Conservation (phyloP, 2,888 invertebrate species). For the Nemapogon koenigi region DNA sequence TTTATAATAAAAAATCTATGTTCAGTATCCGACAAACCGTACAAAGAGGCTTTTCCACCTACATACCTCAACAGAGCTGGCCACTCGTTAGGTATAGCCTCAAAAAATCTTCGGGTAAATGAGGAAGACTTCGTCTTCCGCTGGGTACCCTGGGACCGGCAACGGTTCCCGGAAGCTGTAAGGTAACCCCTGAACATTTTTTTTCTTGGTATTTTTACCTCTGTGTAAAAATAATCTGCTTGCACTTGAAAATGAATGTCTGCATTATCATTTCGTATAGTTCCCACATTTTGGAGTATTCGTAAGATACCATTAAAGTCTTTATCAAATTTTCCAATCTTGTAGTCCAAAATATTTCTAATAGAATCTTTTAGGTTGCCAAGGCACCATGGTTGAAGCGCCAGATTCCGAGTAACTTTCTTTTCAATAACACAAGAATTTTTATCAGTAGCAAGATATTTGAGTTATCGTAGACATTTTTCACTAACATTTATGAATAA, state of each 20-base stretch:
- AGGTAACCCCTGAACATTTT: no score
- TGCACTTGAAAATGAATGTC: conserved; percentile 71
- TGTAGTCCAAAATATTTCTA: conserved; percentile 63
- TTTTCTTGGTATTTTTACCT: no score
- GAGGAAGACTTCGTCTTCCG: no score
- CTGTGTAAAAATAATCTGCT: conserved; percentile 74
- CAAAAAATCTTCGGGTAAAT: no score
- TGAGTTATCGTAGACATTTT: conserved; percentile 55
- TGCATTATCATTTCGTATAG: conserved; percentile 66
- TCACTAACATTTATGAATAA: no score
- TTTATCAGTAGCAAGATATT: conserved; percentile 59
- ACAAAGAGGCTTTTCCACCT: no score
- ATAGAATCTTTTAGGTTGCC: conserved; percentile 65
- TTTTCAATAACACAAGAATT: conserved; percentile 65
- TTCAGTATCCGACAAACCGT: no score
- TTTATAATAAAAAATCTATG: no score
- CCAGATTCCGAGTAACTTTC: conserved; percentile 61
- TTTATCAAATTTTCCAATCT: conserved; percentile 67
- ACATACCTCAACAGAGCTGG: no score
- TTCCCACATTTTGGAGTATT: conserved; percentile 62
- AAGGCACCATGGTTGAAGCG: conserved; percentile 69
- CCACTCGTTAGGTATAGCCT: no score
- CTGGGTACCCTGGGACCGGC: no score
- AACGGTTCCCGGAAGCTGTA: no score
- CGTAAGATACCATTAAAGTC: conserved; percentile 72